Conservation (phyloP, 2,797 vertebrate species). For the Chrosomus eos region DNA sequence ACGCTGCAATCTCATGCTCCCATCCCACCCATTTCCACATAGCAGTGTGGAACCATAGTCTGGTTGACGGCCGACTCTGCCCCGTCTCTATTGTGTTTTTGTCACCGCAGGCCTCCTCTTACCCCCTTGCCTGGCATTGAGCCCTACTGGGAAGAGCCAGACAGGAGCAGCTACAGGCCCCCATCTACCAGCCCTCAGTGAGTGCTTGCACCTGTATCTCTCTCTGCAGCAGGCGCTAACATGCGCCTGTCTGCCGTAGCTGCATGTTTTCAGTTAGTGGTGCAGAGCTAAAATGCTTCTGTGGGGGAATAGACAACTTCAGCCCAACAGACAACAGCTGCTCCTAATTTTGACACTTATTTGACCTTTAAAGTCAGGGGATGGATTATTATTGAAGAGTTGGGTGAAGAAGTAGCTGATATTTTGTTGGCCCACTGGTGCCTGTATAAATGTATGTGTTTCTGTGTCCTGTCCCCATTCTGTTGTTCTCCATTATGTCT, state of each 20-base stretch:
- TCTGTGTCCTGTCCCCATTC: conserved; percentile 55
- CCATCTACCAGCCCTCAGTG: conserved; percentile 87
- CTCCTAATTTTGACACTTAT: conserved; percentile 43
- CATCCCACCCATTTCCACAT: conserved; percentile 60
- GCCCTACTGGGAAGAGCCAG: conserved; percentile 87
- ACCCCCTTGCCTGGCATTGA: conserved; percentile 88
- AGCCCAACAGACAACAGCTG: conserved; percentile 53
- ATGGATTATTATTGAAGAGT: conserved; percentile 30
- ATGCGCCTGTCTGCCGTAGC: conserved; percentile 75
- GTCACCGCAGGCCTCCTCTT: conserved; percentile 86
- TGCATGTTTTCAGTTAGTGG: conserved; percentile 73
- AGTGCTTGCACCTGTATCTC: conserved; percentile 80
- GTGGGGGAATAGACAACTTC: conserved; percentile 29
- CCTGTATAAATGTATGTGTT: conserved; percentile 31
- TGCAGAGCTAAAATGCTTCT: conserved; percentile 49
- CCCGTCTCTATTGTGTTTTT: conserved; percentile 82
- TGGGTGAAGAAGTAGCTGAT: conserved; percentile 28
- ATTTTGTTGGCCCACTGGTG: conserved; percentile 27
- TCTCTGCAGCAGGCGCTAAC: conserved; percentile 71
- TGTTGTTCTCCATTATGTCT: conserved; percentile 52
- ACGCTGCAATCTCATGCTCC: conserved; percentile 57
- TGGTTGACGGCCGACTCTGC: conserved; percentile 79
- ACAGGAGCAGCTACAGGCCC: conserved; percentile 87
- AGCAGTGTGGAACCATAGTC: conserved; percentile 62
- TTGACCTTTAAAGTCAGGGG: conserved; percentile 26